A percentile compares a stretch with the other conserved stretches of the same genome.
Evolutionary conservation across 2,797 vertebrate species (phyloP).

Genomic region (Amphiprion clarkii): DNA sequence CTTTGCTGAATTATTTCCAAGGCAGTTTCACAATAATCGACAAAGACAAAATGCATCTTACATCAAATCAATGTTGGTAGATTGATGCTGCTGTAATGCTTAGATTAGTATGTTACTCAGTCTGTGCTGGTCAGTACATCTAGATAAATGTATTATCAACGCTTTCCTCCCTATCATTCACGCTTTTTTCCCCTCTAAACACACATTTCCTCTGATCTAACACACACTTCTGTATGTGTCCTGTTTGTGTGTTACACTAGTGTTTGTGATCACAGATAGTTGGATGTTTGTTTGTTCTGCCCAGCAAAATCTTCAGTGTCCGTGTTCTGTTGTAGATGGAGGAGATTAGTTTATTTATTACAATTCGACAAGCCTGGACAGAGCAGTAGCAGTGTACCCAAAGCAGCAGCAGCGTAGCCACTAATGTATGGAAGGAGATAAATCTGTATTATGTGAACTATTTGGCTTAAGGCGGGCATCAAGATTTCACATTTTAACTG

Average conservation of each 20-base stretch:
- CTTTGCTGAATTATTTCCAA: too few species aligned
- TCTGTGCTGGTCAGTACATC: too few species aligned
- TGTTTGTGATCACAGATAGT: too few species aligned
- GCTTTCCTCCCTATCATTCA: background rate
- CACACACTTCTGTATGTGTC: too few species aligned
- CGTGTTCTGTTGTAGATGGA: background rate
- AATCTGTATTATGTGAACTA: background rate
- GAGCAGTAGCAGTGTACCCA: background rate
- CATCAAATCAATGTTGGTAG: too few species aligned
- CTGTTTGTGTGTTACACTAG: too few species aligned
- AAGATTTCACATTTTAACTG: background rate
- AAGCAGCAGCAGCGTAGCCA: background rate
- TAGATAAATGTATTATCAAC: too few species aligned
- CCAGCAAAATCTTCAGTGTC: background rate
- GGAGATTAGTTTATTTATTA: constrained; percentile 3
- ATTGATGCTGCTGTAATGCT: too few species aligned
- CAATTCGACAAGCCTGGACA: background rate
- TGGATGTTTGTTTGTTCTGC: background rate
- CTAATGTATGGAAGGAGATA: background rate
- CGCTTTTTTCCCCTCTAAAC: background rate
- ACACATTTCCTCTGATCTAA: too few species aligned
- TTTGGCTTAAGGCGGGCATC: background rate
- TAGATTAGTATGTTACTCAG: too few species aligned
- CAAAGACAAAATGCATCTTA: too few species aligned
- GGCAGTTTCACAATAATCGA: too few species aligned